Evolutionary conservation across 2,888 invertebrate genomes (phyloP), one percentile per base, ranked within the genome.

Genomic region (Lutraria lutraria): DNA sequence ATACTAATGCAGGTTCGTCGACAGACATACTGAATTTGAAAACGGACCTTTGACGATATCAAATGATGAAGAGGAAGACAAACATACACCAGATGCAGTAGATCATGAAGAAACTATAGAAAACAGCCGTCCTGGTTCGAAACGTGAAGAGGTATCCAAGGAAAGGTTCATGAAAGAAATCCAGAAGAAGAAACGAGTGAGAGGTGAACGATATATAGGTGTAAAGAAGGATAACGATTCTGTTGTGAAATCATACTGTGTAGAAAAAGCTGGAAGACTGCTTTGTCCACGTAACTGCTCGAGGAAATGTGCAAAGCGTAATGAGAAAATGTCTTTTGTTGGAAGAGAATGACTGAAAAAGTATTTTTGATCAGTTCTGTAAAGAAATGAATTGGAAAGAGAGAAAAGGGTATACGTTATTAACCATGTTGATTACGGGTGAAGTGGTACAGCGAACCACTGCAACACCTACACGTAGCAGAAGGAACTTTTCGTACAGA

Each of bases 161-260:
- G 56, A 31, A 12, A 31, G 0, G 0, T 68, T 72, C 31, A 54
- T 83, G 79, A 88, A 60, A 83, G 83, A 88, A 80, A 60, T 83
- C 19, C 83, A 83, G 13, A 88, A 84, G 31, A 76, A 25, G 60
- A 88, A 88, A 60, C 25, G 81, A 53, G 85, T 88, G 88, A 85
- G 25, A 54, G 88, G 88, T 19, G 81, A 88, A 21, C 16, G 85
- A 34, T 88, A 88, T 72, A 4, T 81, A 72, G 85, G 88, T 0
- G 85, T 88, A 16, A 31, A 21, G 72, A 88, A 88, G 31, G 81
- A 81, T 80, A 81, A 81, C 54, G 85, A 85, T 63, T 76, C 87
- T 19, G 85, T 85, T 68, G 88, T 85, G 0, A 60, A 60, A 60
- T 60, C 60, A 21, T 60, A 80, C 31, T 85, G 76, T 54, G 31